Base-by-base conservation (phyloP, 2,888 invertebrate species). In the Volucella inflata region DNA sequence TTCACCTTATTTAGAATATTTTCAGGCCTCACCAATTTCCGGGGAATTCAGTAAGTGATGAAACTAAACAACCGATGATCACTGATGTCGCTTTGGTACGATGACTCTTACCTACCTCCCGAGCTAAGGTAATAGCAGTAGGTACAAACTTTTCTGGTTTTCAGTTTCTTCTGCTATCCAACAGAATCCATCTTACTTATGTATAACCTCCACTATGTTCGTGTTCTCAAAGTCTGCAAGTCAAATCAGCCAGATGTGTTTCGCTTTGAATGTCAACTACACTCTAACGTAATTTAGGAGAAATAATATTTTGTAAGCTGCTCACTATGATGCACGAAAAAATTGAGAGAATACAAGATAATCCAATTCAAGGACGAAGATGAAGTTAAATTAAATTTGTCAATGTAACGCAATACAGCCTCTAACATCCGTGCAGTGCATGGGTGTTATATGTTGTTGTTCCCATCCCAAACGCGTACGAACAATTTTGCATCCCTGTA, bases 311-410 rank as follows among this genome's bases (percentile, higher is more conserved):
- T 38, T 40, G 6, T 11, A 11, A 40, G 9, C 40, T 59, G 12
- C 59, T 59, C 42, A 42, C 12, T 40, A 59, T 59, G 59, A 17
- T 42, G 17, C 40, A 17, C 17, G 12, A 38, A 17, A 11, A 16
- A 16, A 42, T 8, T 30, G 11, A 14, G 9, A 14, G 36, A 36
- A 51, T 12, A 10, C 36, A 36, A 36, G 8, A 36, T 36, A 59
- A 42, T 6, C 10, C 2, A 40, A 42, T 12, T 2, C 59, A 40
- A 59, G 59, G 8, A 12, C 11, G 6, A 59, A 42, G 40, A 59
- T 42, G 59, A 59, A 16, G 42, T 59, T 59, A 59, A 59, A 59
- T 59, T 59, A 42, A 59, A 17, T 59, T 59, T 59, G 40, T 55
- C 36, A 36, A n/a, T 30, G n/a, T 11, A 53, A 57, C 38, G 38